These are phyloP conservation scores for Nothocercus julius DNA, from an alignment of 2,113 vertebrate genomes.

Conservation along the genomic window DNA sequence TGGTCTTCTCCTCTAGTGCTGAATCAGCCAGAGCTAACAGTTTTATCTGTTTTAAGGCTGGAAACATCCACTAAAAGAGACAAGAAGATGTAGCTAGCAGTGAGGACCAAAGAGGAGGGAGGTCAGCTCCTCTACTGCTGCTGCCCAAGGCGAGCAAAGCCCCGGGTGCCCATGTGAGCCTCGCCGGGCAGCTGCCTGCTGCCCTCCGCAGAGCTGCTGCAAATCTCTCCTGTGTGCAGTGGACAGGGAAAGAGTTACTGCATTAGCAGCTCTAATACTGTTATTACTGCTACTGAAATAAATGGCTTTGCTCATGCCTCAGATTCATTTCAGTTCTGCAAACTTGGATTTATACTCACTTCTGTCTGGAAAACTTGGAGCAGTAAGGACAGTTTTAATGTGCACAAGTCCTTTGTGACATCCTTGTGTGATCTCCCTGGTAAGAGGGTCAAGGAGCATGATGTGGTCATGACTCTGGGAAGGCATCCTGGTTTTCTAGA, in stretches of 20 bases:
- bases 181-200: neutral
- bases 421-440: neutral
- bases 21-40: neutral
- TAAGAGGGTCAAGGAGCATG: neutral
- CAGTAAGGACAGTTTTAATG: rapidly evolving
- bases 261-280: rapidly evolving
- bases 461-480: neutral
- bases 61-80: neutral
- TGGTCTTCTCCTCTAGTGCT: neutral
- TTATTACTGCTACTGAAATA: neutral
- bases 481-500: neutral
- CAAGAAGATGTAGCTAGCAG: neutral
- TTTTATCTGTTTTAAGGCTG: conserved; percentile 9
- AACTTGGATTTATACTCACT: rapidly evolving
- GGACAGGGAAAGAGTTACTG: neutral
- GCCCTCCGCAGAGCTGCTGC: neutral
- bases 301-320: rapidly evolving
- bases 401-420: rapidly evolving
- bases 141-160: rapidly evolving
- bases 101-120: neutral
- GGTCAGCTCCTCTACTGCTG: rapidly evolving
- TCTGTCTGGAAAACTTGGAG: rapidly evolving
- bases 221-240: neutral
- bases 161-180: rapidly evolving
- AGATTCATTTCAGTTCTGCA: rapidly evolving